These are phyloP conservation scores for Arremon aurantiirostris DNA, from an alignment of 2,797 vertebrate species.

Conservation along the genomic window DNA sequence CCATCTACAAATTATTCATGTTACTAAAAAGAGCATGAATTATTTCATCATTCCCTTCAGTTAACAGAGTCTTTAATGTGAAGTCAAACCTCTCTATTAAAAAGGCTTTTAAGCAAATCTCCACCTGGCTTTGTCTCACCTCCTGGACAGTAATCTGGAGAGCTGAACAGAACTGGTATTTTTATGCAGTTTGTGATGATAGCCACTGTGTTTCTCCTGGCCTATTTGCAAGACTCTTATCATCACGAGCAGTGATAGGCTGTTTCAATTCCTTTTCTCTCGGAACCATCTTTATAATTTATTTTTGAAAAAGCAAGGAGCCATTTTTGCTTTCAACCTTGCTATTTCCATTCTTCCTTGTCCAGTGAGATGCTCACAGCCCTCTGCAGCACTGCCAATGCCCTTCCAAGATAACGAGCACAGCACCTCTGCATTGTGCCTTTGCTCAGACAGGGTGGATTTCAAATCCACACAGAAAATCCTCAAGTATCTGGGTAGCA, in stretches of 20 bases:
- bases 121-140: neutral
- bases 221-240: neutral
- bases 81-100: neutral
- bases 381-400: neutral
- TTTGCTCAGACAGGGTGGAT: neutral
- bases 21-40: neutral
- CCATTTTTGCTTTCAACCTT: neutral
- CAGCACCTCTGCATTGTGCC: neutral
- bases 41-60: neutral
- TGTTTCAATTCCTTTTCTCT: neutral
- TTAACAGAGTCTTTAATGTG: neutral
- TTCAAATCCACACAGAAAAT: neutral
- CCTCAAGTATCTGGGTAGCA: neutral
- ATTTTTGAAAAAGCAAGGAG: neutral
- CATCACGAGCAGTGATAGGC: neutral
- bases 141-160: neutral
- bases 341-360: neutral
- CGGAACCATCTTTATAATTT: neutral
- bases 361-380: neutral
- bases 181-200: neutral
- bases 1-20: neutral
- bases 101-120: neutral
- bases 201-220: neutral
- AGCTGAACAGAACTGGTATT: neutral
- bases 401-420: neutral